These are phyloP conservation scores for Parotocinclus haroldoi DNA, from an alignment of 2,797 vertebrate genomes.

Conservation along the genomic window DNA sequence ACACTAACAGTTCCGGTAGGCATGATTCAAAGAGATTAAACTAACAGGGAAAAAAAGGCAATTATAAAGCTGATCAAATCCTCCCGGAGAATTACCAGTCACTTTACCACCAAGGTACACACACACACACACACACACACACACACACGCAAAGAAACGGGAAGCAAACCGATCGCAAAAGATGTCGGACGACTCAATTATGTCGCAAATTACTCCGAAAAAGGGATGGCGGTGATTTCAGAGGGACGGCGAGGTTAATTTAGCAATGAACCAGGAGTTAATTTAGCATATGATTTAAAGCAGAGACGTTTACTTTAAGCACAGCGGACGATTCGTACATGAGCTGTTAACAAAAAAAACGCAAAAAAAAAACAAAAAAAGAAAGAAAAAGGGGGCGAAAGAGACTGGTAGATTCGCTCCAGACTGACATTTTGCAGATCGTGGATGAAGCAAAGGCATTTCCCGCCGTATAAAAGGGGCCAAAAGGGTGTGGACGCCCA, in stretches of 20 bases:
- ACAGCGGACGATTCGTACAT: slow-evolving; percentile 53
- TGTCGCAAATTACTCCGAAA: slow-evolving; percentile 24
- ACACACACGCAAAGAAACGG: no score
- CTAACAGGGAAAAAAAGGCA: slow-evolving; percentile 27
- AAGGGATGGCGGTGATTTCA: slow-evolving; percentile 39
- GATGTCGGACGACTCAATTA: slow-evolving; percentile 25
- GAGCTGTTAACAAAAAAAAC: slow-evolving; percentile 20
- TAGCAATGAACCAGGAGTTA: slow-evolving; percentile 48
- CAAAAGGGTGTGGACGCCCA: no score
- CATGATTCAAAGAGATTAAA: slow-evolving; percentile 57
- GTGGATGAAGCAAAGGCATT: no score
- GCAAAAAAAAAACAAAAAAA: no score
- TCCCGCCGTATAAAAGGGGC: no score
- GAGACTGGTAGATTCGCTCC: no score
- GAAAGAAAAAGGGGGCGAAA: no score
- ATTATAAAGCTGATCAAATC: slow-evolving; percentile 50
- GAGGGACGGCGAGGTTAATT: slow-evolving; percentile 58
- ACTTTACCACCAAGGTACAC: slow-evolving; percentile 48
- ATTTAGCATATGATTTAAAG: slow-evolving; percentile 51
- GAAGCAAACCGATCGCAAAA: slow-evolving; percentile 24
- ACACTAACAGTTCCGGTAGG: slow-evolving; percentile 51
- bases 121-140: no score
- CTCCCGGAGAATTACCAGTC: slow-evolving; percentile 54
- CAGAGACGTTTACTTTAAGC: slow-evolving; percentile 56
- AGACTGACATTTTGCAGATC: no score